These are phyloP conservation scores for Salvelinus sp. DNA, from an alignment of 2,113 vertebrate genomes.

Conservation along the genomic window DNA sequence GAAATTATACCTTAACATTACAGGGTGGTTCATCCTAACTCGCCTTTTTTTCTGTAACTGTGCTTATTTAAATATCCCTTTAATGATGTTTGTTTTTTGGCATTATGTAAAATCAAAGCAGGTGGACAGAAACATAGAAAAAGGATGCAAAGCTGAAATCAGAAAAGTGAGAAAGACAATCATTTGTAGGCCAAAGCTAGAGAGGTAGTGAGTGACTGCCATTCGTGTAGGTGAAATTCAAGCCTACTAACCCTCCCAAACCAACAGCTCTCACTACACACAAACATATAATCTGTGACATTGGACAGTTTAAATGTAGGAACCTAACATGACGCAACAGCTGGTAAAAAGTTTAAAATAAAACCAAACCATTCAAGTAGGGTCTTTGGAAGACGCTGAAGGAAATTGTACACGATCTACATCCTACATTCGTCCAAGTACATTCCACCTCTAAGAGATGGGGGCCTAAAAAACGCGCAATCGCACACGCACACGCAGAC, in stretches of 20 bases:
- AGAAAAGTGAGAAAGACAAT: conserved; percentile 10
- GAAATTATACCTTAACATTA: conserved; percentile 37
- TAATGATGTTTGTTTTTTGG: conserved; percentile 19
- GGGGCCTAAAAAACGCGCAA: conserved; percentile 23
- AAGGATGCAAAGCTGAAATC: neutral
- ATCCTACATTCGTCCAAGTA: conserved; percentile 17
- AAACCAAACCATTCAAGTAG: conserved; percentile 47
- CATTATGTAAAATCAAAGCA: conserved; percentile 38
- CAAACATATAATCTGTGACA: conserved; percentile 8
- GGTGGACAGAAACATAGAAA: conserved; percentile 13
- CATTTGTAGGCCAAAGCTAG: neutral
- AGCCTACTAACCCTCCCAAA: conserved; percentile 43
- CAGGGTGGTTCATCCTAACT: conserved; percentile 19
- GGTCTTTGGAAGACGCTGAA: conserved; percentile 28
- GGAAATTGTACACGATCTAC: conserved; percentile 9
- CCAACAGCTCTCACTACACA: conserved; percentile 32
- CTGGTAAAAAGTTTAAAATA: conserved; percentile 62
- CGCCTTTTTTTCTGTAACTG: neutral
- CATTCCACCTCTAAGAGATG: conserved; percentile 5
- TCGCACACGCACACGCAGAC: too few species aligned
- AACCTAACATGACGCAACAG: conserved; percentile 67
- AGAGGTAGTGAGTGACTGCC: conserved; percentile 14
- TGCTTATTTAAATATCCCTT: neutral
- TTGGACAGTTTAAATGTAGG: conserved; percentile 66
- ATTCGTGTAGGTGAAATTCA: conserved; percentile 51